Evolutionary conservation across 2,888 invertebrate genomes (phyloP).

Genomic region (Caenorhabditis sp.): DNA sequence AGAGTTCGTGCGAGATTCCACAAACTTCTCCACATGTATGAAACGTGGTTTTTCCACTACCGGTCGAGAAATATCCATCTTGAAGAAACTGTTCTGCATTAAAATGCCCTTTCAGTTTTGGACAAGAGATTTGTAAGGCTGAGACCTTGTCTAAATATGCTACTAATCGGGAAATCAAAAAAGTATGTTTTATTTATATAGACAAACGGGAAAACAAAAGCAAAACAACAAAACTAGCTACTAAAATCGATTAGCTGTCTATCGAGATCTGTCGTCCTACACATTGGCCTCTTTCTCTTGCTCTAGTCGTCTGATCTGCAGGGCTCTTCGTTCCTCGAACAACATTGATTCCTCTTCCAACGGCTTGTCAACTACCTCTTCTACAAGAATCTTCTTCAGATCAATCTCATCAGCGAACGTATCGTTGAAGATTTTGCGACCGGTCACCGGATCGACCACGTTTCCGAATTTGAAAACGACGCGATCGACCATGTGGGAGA

Average conservation of each 20-base stretch:
- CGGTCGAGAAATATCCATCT: conserved; percentile 51
- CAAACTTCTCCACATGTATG: conserved; percentile 47
- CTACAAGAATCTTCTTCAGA: conserved; percentile 68
- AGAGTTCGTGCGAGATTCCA: conserved; percentile 46
- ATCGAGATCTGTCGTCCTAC: conserved; percentile 25
- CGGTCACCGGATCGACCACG: conserved; percentile 74
- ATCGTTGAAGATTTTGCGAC: conserved; percentile 70
- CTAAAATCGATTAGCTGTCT: not conserved
- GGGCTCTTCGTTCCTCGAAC: conserved; percentile 70
- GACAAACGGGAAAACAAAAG: conserved; percentile 12
- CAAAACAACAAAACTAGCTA: conserved; percentile 10
- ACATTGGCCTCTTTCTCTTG: conserved; percentile 53
- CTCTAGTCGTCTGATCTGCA: conserved; percentile 62
- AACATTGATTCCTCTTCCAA: conserved; percentile 68
- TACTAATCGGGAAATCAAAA: no score
- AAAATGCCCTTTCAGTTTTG: no score
- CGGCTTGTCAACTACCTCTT: conserved; percentile 71
- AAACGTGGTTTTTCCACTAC: conserved; percentile 45
- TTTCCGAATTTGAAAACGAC: conserved; percentile 73
- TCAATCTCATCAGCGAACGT: conserved; percentile 70
- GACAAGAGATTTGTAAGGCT: no score
- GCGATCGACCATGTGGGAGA: conserved; percentile 69
- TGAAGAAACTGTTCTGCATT: no score
- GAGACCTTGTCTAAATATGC: no score
- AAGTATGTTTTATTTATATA: no score